Evolutionary conservation across 2,888 invertebrate genomes (phyloP), one percentile per base, ranked within the genome.

Genomic region (Pimpla rufipes): DNA sequence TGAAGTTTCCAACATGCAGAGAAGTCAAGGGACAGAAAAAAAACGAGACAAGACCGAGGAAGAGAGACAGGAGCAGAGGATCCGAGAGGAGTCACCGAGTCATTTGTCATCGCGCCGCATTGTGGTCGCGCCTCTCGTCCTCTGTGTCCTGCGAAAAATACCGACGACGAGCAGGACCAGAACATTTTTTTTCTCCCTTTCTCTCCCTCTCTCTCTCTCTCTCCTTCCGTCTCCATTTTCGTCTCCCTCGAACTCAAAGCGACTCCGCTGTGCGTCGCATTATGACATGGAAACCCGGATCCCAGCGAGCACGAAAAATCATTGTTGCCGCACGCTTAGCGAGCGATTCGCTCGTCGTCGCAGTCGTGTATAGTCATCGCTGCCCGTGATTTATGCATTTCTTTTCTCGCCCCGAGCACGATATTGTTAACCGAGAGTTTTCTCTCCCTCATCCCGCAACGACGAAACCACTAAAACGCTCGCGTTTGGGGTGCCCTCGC

Each of bases 91-190:
- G 82, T 79, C 73, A 77, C 78, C 80, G 85, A 88, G 89, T 91
- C 91, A 92, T 93, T 93, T 93, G 93, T 93, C 93, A 93, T 92
- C 91, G 90, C 71, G 87, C 86, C 88, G 88, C 90, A 92, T 91
- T 92, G 92, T 90, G 93, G 91, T 92, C 91, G 93, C 92, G 93
- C 93, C 92, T 91, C 89, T 90, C 87, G 29, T 29, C 29, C 55
- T 70, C 70, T 75, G 47, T 70, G 59, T 81, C 67, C 77, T 76
- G 87, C 85, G 85, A 87, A 82, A 87, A 86, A 89, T 86, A 87
- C 85, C 86, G 87, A 86, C 79, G 76, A 88, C 86, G 62, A 80
- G 13, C 68, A 37, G 1, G 29, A 62, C 13, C 64, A 13, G n/a
- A 37, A 76, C 55, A 50, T 73, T 73, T 68, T 42, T 50, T 67